phyloP scores from a whole-genome alignment of 2,797 vertebrate genomes.

The Spondyliosoma cantharus region DNA sequence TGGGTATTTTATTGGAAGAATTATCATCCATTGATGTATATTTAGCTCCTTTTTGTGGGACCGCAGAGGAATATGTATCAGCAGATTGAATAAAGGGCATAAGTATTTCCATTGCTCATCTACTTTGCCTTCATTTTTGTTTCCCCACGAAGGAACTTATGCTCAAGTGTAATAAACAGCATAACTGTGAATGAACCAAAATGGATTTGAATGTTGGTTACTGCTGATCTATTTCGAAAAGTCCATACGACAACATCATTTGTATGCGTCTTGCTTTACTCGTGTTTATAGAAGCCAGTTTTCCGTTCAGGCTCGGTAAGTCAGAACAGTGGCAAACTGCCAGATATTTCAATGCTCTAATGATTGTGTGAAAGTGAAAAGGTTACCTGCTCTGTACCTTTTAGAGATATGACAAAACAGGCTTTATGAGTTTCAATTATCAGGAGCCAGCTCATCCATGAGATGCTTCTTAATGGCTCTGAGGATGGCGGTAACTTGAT shows the following conservation, averaged over 20 bases:
- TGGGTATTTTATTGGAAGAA: constrained; percentile 70
- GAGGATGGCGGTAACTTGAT: constrained; percentile 31
- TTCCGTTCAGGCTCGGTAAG: constrained; percentile 14
- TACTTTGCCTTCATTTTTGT: constrained; percentile 55
- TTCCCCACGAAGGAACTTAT: constrained; percentile 45
- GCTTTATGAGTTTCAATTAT: constrained; percentile 58
- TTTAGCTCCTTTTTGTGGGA: constrained; percentile 68
- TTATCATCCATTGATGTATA: constrained; percentile 77
- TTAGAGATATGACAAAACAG: constrained; percentile 46
- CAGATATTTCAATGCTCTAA: constrained; percentile 46
- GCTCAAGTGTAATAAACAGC: constrained; percentile 67
- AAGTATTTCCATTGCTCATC: constrained; percentile 61
- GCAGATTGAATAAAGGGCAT: constrained; percentile 72
- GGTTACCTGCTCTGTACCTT: constrained; percentile 50
- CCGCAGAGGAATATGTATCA: constrained; percentile 54
- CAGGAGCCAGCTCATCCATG: constrained; percentile 40
- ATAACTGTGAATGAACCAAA: constrained; percentile 64
- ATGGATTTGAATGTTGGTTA: constrained; percentile 68
- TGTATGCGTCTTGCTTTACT: constrained; percentile 23
- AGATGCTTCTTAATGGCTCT: constrained; percentile 38
- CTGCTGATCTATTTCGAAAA: constrained; percentile 30
- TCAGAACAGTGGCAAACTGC: constrained; percentile 55
- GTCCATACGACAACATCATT: constrained; percentile 17
- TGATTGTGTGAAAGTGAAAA: constrained; percentile 63
- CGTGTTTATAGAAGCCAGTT: constrained; percentile 11